These are phyloP conservation scores for Pelobates fuscus DNA, from an alignment of 2,113 vertebrate genomes.

Conservation along the genomic window DNA sequence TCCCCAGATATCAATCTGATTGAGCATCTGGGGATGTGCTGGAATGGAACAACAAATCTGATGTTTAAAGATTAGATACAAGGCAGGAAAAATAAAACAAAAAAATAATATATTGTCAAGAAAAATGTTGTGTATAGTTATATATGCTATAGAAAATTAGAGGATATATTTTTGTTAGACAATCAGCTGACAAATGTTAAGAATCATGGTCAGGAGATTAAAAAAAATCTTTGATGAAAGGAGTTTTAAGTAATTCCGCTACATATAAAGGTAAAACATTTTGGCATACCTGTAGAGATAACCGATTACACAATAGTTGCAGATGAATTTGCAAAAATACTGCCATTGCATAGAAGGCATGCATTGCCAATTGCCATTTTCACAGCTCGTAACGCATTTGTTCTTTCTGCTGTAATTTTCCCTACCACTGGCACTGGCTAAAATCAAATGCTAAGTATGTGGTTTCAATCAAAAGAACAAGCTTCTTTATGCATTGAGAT, in stretches of 20 bases:
- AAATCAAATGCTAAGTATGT: slow-evolving; percentile 53
- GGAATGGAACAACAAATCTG: too few relatives aligned
- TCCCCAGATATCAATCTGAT: too few relatives aligned
- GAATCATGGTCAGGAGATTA: slow-evolving; percentile 33
- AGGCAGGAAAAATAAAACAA: neutral
- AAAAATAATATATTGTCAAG: neutral
- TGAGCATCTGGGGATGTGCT: too few relatives aligned
- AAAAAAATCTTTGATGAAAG: slow-evolving; percentile 42
- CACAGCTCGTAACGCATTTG: slow-evolving; percentile 60
- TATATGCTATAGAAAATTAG: slow-evolving; percentile 15
- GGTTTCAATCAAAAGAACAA: slow-evolving; percentile 62
- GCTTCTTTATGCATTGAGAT: slow-evolving; percentile 63
- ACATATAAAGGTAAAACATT: slow-evolving; percentile 51
- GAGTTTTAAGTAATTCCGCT: slow-evolving; percentile 35
- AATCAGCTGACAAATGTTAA: slow-evolving; percentile 1
- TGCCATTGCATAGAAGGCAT: slow-evolving; percentile 52
- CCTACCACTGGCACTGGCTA: slow-evolving; percentile 57
- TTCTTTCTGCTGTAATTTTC: slow-evolving; percentile 59
- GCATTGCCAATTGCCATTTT: slow-evolving; percentile 57
- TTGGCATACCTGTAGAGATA: slow-evolving; percentile 49
- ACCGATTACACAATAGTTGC: slow-evolving; percentile 54
- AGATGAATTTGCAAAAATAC: slow-evolving; percentile 55
- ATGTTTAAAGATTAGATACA: neutral
- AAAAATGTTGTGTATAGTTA: neutral
- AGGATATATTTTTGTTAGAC: slow-evolving; percentile 3